phyloP scores from a whole-genome alignment of 2,888 invertebrate genomes.

The Gasteruption jaculator region DNA sequence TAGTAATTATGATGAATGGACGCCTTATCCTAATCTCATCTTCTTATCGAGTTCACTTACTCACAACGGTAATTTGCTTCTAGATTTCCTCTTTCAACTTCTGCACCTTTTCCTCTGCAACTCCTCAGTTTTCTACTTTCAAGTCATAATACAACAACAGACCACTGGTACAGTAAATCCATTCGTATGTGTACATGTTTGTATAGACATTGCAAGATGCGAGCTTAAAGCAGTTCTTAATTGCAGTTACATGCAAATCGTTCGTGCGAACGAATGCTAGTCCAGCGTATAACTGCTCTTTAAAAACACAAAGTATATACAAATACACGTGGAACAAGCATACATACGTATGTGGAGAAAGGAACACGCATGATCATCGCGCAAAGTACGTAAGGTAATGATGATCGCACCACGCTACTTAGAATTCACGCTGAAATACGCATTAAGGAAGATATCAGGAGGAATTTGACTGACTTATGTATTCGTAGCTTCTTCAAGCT shows the following conservation, averaged over 20 bases:
- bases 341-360: too few species aligned
- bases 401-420: too few species aligned
- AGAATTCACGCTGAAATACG: too few species aligned
- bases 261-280: slow-evolving; percentile 20
- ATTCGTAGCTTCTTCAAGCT: too few species aligned
- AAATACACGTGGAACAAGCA: too few species aligned
- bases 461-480: too few species aligned
- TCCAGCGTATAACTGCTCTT: slow-evolving; percentile 21
- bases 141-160: too few species aligned
- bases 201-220: slow-evolving; percentile 7
- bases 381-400: too few species aligned
- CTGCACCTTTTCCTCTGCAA: not conserved
- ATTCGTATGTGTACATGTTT: slow-evolving; percentile 2
- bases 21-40: slow-evolving; percentile 33
- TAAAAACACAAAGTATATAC: not conserved
- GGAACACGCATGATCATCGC: slow-evolving; percentile 14
- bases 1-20: slow-evolving; percentile 36
- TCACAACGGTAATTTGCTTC: slow-evolving; percentile 39
- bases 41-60: slow-evolving; percentile 34
- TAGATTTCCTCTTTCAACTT: slow-evolving; percentile 20
- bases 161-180: slow-evolving; percentile 3
- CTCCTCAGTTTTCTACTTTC: slow-evolving; percentile 1
- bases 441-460: too few species aligned
- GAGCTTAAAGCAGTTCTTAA: slow-evolving; percentile 34
- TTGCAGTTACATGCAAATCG: slow-evolving; percentile 42